Conservation (phyloP, 2,888 invertebrate genomes). For the Machimus atricapillus region DNA sequence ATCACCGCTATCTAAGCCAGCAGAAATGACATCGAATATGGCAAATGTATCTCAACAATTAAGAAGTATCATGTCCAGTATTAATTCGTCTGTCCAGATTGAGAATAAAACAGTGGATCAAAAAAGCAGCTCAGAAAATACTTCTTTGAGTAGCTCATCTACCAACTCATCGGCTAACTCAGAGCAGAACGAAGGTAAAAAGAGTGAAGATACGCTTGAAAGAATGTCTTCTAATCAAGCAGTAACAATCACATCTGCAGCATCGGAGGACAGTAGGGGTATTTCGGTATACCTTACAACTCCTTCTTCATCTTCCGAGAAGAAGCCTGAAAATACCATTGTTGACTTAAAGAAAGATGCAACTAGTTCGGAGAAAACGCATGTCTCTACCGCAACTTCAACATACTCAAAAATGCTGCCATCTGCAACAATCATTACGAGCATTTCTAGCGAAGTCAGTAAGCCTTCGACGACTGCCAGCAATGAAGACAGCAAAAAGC, state of each 20-base stretch:
- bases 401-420: slow-evolving; percentile 42
- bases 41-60: slow-evolving; percentile 75
- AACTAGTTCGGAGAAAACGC: background rate
- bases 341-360: background rate
- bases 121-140: background rate
- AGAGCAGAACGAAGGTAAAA: background rate
- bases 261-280: background rate
- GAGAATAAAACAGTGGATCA: background rate
- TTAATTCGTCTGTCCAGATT: slow-evolving; percentile 50
- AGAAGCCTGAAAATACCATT: background rate
- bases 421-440: slow-evolving; percentile 49
- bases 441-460: slow-evolving; percentile 45
- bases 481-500: slow-evolving; percentile 20
- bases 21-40: slow-evolving; percentile 75
- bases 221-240: background rate
- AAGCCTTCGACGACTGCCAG: slow-evolving; percentile 47
- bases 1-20: slow-evolving; percentile 75
- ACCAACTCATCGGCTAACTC: background rate
- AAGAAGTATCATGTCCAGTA: slow-evolving; percentile 71
- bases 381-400: slow-evolving; percentile 3
- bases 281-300: slow-evolving; percentile 30
- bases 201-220: background rate
- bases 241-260: background rate
- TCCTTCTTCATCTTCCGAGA: background rate
- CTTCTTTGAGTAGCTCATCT: background rate